A percentile compares a stretch with the other conserved stretches of the same genome.
Evolutionary conservation across 2,113 vertebrate genomes (phyloP).

Genomic region (Alosa alosa): DNA sequence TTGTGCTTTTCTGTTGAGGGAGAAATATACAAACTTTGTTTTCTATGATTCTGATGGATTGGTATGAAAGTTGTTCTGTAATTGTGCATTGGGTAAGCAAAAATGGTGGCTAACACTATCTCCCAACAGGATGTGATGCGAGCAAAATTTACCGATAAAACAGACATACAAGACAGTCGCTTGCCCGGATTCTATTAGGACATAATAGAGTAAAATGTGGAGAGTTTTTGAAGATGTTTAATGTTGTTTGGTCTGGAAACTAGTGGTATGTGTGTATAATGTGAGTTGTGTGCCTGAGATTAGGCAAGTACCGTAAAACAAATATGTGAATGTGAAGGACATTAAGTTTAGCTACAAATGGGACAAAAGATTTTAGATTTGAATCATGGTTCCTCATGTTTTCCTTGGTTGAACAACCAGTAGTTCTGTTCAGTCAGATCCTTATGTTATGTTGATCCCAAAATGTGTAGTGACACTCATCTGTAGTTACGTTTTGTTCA

Average conservation of each 20-base stretch:
- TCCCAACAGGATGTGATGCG: too few species aligned
- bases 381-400: too few species aligned
- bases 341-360: background rate
- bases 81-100: background rate
- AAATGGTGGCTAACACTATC: background rate
- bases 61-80: background rate
- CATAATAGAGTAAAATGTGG: background rate
- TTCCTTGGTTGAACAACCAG: too few species aligned
- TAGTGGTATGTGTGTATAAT: background rate
- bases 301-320: background rate
- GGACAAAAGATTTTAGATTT: background rate
- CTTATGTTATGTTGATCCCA: too few species aligned
- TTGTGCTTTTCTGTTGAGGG: background rate
- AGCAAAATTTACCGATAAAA: too few species aligned
- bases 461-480: too few species aligned
- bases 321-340: background rate
- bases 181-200: too few species aligned
- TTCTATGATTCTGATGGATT: background rate
- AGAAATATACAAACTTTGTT: background rate
- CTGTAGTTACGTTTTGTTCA: too few species aligned
- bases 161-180: too few species aligned
- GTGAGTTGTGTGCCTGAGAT: background rate
- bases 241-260: constrained; percentile 18
- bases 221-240: background rate
- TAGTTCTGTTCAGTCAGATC: too few species aligned